Evolutionary conservation across 2,797 vertebrate species (phyloP), one percentile per base, ranked within the genome.

Genomic region (Leptodactylus fallax): DNA sequence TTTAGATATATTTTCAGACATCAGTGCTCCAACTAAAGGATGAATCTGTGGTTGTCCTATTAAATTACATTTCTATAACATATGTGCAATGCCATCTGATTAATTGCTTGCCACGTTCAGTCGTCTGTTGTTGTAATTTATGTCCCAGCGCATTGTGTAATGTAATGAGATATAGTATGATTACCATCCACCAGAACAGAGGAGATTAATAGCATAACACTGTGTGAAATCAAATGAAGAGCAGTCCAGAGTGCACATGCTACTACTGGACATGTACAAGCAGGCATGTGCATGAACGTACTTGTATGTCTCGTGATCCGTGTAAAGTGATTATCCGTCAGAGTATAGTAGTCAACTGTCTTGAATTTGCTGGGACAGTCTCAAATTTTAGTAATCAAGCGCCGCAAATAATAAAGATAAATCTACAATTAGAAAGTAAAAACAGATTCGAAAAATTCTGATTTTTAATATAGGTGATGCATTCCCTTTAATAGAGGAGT

Each of bases 71-170:
- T 23, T 77, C 47, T n/a, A 49, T 53, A 77, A 77, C 74, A 77
- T 74, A 74, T 77, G 79, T 80, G 58, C 58, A 49, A 47, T 14
- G 17, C 56, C 56, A 58, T 36, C 14, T 19, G 56, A 79, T 58
- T 27, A 79, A 58, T 77, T 51, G 74, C 74, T 77, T 77, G 49
- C 49, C 74, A 53, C 6, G 21, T 49, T 51, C 72, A 12, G 19
- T 23, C 74, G 49, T 51, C 74, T 77, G 74, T 74, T 74, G 47
- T 53, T 77, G 51, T 77, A 77, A 77, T 77, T 81, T 63, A 81
- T 63, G 27, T 63, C 74, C 74, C 74, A 77, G 11, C 21, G 27
- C 79, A 63, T 61, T 61, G 79, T 61, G 25, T n/a, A 25, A 81
- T 81, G 10, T 45, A 80, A 80, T 80, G 56, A 60, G 74, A 77